phyloP scores from a whole-genome alignment of 2,113 vertebrate species.

The Elachura formosa region DNA sequence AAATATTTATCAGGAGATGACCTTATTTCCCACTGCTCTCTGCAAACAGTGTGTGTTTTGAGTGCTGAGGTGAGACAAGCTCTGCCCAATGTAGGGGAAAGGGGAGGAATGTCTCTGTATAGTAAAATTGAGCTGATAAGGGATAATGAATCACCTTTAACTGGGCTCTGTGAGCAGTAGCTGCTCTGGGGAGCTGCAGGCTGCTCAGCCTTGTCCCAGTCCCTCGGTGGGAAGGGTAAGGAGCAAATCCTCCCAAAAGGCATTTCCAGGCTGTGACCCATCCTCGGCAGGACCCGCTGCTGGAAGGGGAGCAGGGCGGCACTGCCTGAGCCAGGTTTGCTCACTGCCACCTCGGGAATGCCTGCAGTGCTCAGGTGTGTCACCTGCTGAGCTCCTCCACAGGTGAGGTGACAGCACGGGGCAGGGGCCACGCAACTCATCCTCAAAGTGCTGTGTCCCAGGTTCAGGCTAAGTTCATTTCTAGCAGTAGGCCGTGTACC shows the following conservation, averaged over 20 bases:
- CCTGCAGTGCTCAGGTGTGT: neutral
- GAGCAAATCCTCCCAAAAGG: neutral
- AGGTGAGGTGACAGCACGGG: neutral
- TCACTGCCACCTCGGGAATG: rapidly evolving
- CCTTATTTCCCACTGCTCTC: neutral
- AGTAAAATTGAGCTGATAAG: conserved; percentile 39
- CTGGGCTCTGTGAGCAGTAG: neutral
- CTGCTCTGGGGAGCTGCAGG: neutral
- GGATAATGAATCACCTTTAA: conserved; percentile 32
- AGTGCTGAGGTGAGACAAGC: neutral
- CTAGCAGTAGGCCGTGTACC: conserved; percentile 59
- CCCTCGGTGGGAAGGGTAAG: neutral
- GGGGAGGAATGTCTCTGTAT: conserved; percentile 50
- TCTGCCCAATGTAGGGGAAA: conserved; percentile 16
- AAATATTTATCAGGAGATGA: neutral
- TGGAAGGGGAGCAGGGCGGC: neutral
- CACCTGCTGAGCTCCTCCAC: neutral
- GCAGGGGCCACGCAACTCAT: neutral
- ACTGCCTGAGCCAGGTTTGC: neutral
- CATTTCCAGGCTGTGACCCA: neutral
- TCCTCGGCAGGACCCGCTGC: neutral
- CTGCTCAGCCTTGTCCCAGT: neutral
- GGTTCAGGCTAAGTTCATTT: conserved; percentile 94
- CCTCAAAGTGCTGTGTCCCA: conserved; percentile 77
- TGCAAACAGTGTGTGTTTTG: neutral